phyloP scores from a whole-genome alignment of 2,888 invertebrate genomes.

The Actias luna region DNA sequence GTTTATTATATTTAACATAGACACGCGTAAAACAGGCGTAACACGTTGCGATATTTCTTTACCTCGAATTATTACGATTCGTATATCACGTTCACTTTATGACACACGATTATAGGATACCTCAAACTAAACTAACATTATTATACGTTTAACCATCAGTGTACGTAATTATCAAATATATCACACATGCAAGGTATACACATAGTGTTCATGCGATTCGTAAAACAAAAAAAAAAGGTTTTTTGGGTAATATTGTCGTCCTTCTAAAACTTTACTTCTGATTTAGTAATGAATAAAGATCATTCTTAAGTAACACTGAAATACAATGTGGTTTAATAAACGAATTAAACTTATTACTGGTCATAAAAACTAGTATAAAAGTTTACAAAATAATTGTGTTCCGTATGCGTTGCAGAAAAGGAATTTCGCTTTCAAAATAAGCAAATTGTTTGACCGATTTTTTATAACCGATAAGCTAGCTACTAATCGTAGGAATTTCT shows the following conservation, averaged over 20 bases:
- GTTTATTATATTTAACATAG: neutral
- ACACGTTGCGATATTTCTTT: neutral
- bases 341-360: neutral
- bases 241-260: neutral
- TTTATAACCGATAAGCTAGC: no score
- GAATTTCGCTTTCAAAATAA: no score
- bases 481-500: no score
- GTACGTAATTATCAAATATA: conserved; percentile 45
- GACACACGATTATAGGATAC: conserved; percentile 51
- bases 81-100: conserved; percentile 48
- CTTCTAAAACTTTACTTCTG: neutral
- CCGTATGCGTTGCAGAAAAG: no score
- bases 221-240: neutral
- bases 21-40: neutral
- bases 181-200: neutral
- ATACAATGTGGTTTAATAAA: neutral
- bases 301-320: neutral
- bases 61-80: neutral
- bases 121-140: conserved; percentile 57
- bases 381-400: neutral
- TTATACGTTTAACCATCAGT: conserved; percentile 33
- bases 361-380: no score
- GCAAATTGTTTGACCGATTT: no score
- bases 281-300: neutral
- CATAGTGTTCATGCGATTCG: neutral